Evolutionary conservation across 2,888 invertebrate genomes (phyloP), one percentile per base, ranked within the genome.

Genomic region (Lasioglossum calceatum): DNA sequence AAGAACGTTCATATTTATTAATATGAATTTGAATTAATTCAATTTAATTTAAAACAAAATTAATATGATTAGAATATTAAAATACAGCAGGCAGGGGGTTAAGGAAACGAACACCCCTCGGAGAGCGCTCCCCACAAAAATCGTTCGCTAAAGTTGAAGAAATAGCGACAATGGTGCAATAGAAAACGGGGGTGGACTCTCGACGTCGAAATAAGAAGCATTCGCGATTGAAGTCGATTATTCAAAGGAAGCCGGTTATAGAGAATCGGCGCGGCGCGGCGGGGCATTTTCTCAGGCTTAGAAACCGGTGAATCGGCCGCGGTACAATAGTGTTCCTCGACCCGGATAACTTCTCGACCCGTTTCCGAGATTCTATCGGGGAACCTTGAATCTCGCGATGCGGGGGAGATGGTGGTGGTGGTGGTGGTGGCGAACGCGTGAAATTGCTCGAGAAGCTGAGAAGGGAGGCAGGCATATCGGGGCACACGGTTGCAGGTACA

Each of bases 401-500:
- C 36, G 67, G 36, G 7, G 36, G 36, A 19, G 67, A 36, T 32
- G 36, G 64, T 7, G n/a, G n/a, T 58, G n/a, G 67, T 32, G 36
- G 64, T 7, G n/a, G n/a, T 58, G n/a, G 58, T 7, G 54, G 50
- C 8, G 19, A 67, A 36, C 67, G 44, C 39, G 70, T 70, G 74
- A 70, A 70, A 74, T 70, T n/a, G 12, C 39, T 7, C 36, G 74
- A 77, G 67, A 58, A 77, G 70, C 47, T 32, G n/a, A 27, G 47
- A 47, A 36, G 10, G 39, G 23, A 16, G 50, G 67, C 19, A 54
- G 54, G 23, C 54, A 1, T 36, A n/a, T 16, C 73, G 44, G 44
- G 23, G 50, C 39, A 61, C 81, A 70, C 54, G 73, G 80, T n/a
- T 61, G 61, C 58, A 74, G 76, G 75, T 78, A 84, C 87, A 81